Evolutionary conservation across 2,797 vertebrate species (phyloP), one percentile per base, ranked within the genome.

Genomic region (Pipistrellus pygmaeus): DNA sequence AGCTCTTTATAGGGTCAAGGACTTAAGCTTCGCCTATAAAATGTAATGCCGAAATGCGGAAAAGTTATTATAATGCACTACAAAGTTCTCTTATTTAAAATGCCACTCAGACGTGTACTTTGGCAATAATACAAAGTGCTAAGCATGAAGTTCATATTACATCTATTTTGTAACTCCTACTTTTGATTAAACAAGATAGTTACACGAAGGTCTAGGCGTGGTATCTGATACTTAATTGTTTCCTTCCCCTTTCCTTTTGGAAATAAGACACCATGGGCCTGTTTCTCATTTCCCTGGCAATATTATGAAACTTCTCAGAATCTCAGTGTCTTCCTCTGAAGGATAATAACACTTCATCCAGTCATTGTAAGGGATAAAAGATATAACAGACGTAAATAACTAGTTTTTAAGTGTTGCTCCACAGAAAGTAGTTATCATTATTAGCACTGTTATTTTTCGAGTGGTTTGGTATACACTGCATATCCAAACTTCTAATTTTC

Each of bases 101-200:
- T 38, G 57, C 6, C 66, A 68, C 51, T 81, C 77, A 87, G 64
- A 81, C 23, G 64, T 14, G 20, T 9, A 82, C 6, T 76, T 57
- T 53, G 23, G 44, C 27, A 73, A 89, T 21, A 62, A 89, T 14
- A 73, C n/a, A 35, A 94, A 91, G 62, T 15, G 23, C 38, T 84
- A 71, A 64, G 17, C 76, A 35, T 18, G 23, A 93, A 71, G 30
- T 18, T 94, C 53, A 21, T n/a, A 20, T 18, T 66, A 15, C 8
- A 62, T 72, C 72, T 57, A 35, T 77, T 85, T 80, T n/a, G 57
- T 76, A 88, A 87, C 25, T 81, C 20, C 35, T 35, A 21, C 64
- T 88, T 84, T 92, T 71, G 62, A 64, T 91, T 91, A 82, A 94
- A 91, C 46, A 84, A 90, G 64, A 73, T 17, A 38, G 35, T 27